Percentiles rank a stretch among this genome's conserved stretches.
Evolutionary conservation across 2,113 vertebrate genomes (phyloP).

Genomic region (Cariama cristata): DNA sequence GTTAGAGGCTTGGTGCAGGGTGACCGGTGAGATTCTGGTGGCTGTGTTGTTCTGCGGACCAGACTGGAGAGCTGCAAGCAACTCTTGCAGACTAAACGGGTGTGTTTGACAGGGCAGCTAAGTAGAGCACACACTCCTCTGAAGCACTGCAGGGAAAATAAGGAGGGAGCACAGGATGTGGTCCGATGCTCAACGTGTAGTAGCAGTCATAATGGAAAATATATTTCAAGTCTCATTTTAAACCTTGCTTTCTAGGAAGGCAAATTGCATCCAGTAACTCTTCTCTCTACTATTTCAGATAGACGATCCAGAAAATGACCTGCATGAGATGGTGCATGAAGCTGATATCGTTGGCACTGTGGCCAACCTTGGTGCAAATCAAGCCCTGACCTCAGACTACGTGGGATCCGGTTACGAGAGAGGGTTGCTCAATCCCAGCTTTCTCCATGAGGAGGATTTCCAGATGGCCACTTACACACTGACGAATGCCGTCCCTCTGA

Average conservation of each 20-base stretch:
- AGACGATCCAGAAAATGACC: conserved; percentile 73
- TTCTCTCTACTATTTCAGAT: conserved; percentile 72
- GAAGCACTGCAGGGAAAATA: not conserved
- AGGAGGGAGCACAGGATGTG: not conserved
- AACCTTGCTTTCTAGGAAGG: not conserved
- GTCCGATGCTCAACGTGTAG: not conserved
- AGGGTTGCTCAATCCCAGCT: conserved; percentile 74
- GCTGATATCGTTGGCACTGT: not conserved
- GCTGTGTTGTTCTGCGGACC: not conserved
- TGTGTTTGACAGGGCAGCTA: not conserved
- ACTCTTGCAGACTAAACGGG: not conserved
- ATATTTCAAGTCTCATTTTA: not conserved
- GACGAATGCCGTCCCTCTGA: conserved; percentile 73
- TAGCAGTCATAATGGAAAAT: not conserved
- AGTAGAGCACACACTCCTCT: not conserved
- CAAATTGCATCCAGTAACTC: not conserved
- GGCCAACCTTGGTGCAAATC: conserved; percentile 71
- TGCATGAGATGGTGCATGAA: conserved; percentile 65
- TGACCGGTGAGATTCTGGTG: not conserved
- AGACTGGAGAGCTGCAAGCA: not conserved
- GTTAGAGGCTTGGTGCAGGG: not conserved
- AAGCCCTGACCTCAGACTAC: conserved; percentile 78
- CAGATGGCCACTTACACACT: conserved; percentile 64
- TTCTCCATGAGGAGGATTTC: conserved; percentile 57
- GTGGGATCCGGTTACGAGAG: conserved; percentile 66